Evolutionary conservation across 2,113 vertebrate genomes (phyloP).

Genomic region (Nyctibius bracteatus): DNA sequence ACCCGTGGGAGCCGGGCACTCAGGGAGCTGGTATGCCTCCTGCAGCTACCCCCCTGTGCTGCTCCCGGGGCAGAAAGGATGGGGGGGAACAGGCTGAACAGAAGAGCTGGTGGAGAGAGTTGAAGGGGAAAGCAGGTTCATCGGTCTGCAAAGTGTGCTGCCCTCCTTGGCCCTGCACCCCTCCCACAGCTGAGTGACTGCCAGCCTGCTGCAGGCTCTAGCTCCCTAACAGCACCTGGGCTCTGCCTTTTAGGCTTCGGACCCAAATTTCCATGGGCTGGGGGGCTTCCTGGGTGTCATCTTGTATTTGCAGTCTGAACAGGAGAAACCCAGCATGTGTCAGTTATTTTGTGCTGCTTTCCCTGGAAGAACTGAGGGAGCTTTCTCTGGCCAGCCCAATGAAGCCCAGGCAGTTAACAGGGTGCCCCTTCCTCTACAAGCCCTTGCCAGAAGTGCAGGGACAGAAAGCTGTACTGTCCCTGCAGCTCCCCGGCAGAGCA

Average conservation of each 20-base stretch:
- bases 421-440: not conserved
- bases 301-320: not conserved
- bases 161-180: not conserved
- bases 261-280: fast-evolving
- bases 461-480: not conserved
- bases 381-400: not conserved
- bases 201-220: not conserved
- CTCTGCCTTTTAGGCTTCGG: not conserved
- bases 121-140: not conserved
- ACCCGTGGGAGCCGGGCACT: fast-evolving
- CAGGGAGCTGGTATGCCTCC: not conserved
- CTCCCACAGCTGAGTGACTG: fast-evolving
- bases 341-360: not conserved
- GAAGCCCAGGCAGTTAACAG: not conserved
- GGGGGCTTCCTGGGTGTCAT: not conserved
- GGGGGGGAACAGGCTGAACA: not conserved
- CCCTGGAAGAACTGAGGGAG: not conserved
- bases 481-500: not conserved
- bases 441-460: not conserved
- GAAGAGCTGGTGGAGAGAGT: not conserved
- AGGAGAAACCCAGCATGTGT: not conserved
- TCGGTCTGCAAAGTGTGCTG: not conserved
- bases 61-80: not conserved
- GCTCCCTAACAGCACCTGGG: not conserved
- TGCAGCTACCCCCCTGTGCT: not conserved